phyloP scores from a whole-genome alignment of 1,140 invertebrate species.

The Drosophila simulans region DNA sequence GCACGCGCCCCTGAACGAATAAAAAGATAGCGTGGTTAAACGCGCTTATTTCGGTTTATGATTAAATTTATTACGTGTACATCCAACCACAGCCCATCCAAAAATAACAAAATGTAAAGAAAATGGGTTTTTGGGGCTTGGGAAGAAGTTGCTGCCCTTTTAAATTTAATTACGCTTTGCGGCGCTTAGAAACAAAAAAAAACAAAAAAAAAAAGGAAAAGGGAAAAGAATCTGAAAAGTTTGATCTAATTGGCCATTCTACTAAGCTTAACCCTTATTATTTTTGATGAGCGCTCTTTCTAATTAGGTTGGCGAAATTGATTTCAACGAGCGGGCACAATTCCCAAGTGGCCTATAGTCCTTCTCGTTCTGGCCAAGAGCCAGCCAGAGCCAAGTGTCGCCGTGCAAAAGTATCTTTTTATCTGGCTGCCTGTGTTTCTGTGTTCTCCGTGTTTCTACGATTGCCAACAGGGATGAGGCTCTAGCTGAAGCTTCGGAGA shows the following conservation, averaged over 20 bases:
- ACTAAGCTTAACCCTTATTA: slow-evolving; percentile 76
- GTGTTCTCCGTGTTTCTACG: slow-evolving; percentile 59
- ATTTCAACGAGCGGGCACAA: slow-evolving; percentile 22
- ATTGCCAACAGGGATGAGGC: slow-evolving; percentile 61
- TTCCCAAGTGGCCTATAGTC: slow-evolving; percentile 15
- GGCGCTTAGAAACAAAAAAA: background rate
- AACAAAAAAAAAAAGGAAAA: background rate
- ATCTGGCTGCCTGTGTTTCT: slow-evolving; percentile 61
- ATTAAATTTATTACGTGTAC: slow-evolving; percentile 82
- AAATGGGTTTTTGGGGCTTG: slow-evolving; percentile 8
- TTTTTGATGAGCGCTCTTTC: slow-evolving; percentile 49
- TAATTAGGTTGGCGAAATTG: slow-evolving; percentile 73
- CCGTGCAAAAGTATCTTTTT: slow-evolving; percentile 79
- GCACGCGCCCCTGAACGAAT: slow-evolving; percentile 55
- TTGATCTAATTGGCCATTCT: slow-evolving; percentile 78
- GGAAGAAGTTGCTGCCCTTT: slow-evolving; percentile 37
- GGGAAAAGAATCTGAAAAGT: slow-evolving; percentile 53
- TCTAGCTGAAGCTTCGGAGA: slow-evolving; percentile 9
- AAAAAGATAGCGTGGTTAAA: slow-evolving; percentile 82
- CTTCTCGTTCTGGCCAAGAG: slow-evolving; percentile 7
- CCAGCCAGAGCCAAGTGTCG: slow-evolving; percentile 38
- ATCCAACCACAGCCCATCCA: slow-evolving; percentile 62
- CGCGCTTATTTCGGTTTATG: slow-evolving; percentile 81
- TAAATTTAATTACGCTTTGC: slow-evolving; percentile 67
- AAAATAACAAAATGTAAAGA: slow-evolving; percentile 34